Base-by-base conservation (phyloP, 2,888 invertebrate genomes). In the Cloeon dipterum region DNA sequence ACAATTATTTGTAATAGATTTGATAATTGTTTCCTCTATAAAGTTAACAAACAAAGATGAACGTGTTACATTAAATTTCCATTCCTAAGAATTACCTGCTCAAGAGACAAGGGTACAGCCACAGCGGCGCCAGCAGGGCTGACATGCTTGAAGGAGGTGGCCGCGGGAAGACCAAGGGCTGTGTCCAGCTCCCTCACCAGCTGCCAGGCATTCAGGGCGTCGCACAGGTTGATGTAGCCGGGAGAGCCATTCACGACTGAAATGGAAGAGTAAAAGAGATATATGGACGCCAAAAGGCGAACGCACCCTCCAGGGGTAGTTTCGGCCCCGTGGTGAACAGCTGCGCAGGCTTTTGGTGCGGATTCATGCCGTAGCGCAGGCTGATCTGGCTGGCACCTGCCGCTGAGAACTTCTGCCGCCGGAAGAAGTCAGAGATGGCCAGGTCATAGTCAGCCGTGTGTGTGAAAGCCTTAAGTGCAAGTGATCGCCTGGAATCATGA, bases 51-150 rank as follows among this genome's bases (percentile, higher is more conserved):
- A n/a, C n/a, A n/a, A n/a, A n/a, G n/a, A n/a, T n/a, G n/a, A n/a
- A n/a, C n/a, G n/a, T n/a, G n/a, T n/a, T n/a, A n/a, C n/a, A n/a
- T n/a, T n/a, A n/a, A n/a, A n/a, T n/a, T n/a, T n/a, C n/a, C n/a
- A n/a, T n/a, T n/a, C n/a, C n/a, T n/a, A n/a, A 13, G 8, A 34
- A 43, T 49, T 45, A 70, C 71, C 59, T 76, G 76, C 23, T 70
- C 70, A 4, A 60, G 55, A 41, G 68, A 67, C 21, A 96, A 59
- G 0, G 89, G 78, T 21, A 75, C 61, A 0, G 81, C 93, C 2
- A 96, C 76, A 36, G 94, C 94, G 2, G 93, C 94, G 3, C 94
- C 94, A 11, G 96, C 94, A 1, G 96, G 96, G 19, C 93, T 93
- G 5, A 96, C 94, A 54, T 98, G 96, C 53, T 98, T 98, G 57